Base-by-base conservation (phyloP, 2,797 vertebrate genomes). In the Molossus molossus region DNA sequence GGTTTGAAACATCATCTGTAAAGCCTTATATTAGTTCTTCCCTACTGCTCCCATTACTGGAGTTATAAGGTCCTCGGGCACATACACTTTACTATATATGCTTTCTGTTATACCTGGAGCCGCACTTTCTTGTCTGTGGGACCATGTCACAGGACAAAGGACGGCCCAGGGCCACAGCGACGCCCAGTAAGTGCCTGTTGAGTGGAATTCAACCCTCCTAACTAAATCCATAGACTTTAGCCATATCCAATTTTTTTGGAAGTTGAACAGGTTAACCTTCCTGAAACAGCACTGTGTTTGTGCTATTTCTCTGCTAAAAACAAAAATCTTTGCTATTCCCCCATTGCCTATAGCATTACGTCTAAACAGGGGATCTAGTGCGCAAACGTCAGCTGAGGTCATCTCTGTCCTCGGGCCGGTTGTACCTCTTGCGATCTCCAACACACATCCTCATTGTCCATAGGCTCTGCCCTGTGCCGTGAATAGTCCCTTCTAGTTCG, bases 251-350 rank as follows among this genome's bases (percentile, higher is more conserved):
- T 81, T 67, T 53, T 76, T 77, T 84, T n/a, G 48, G 82, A 95
- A 75, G 75, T 76, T 86, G 69, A 50, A 65, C 73, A 95, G 86
- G 87, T 73, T 86, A 37, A 76, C 84, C 37, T 96, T 96, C 53
- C 55, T 84, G 75, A 94, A 95, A 65, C 53, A 80, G 11, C 11
- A 27, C 18, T 67, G 8, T 81, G 40, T 92, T 40, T 62, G 50
- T 92, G 67, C 58, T 20, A 91, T 23, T 88, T 69, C 10, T 33
- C 33, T 76, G 72, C 48, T 92, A 67, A 89, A 90, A 85, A 55
- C 20, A 45, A 45, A 45, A 77, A 48, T 60, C 70, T 76, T 70
- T 27, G 62, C 50, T 88, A 80, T 84, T 75, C 14, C 2, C 25
- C 25, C 12, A 48, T 21, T 93, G 77, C 53, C 33, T 57, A n/a